Evolutionary conservation across 2,113 vertebrate genomes (phyloP), one percentile per base, ranked within the genome.

Genomic region (Gasterosteus nipponicus): DNA sequence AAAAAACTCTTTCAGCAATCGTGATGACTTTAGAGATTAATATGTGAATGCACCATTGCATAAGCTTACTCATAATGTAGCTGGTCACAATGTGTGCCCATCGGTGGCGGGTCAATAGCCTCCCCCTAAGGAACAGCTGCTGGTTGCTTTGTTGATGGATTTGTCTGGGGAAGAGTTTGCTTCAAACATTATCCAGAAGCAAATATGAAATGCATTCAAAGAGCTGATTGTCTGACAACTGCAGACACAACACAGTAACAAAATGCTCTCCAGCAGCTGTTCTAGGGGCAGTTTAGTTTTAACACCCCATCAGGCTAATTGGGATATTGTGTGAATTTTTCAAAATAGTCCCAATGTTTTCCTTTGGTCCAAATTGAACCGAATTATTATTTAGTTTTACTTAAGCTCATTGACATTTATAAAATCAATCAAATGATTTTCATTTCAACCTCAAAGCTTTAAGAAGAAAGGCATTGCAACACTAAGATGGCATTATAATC

Each of bases 401-500:
- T 22, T 54, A 5, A 3, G 5, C 39, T 12, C 7, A 42, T 39
- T 33, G 4, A 9, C 15, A 35, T 58, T 26, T 26, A 1, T 2
- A 58, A 29, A 16, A 16, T 33, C 29, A 18, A 18, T 10, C 1
- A 35, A 26, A 58, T 35, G 3, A 35, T 18, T 54, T 60, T 18
- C 7, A 57, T 7, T 70, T 16, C 35, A 29, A 41, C n/a, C 41
- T 31, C 9, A 15, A 66, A 9, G 18, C 19, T 7, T 58, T 56
- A 64, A 59, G 22, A 56, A 62, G 47, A 66, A 56, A 4, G 7
- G 5, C 16, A 60, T 53, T 2, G 10, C 33, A 1, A 47, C 10
- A 7, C 39, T 44, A 57, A 85, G 51, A 39, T 38, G 5, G 44
- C 26, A 44, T 0, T 53, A 58, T 60, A 49, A 75, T 42, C 66